Evolutionary conservation across 2,888 invertebrate species (phyloP).

Genomic region (Pseudolycoriella hygida): DNA sequence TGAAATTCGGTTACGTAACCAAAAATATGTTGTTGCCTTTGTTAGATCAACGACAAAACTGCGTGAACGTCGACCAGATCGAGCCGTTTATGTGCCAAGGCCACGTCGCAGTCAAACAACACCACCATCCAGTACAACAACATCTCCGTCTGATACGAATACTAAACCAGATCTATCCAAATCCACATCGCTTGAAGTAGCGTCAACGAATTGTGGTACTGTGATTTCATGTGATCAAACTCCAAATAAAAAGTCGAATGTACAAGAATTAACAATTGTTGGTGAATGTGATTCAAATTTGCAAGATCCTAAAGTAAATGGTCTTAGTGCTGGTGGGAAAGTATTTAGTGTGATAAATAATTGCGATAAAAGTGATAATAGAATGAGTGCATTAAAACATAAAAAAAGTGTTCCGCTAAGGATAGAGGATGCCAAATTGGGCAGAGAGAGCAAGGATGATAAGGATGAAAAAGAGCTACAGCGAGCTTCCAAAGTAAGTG

Average conservation of each 20-base stretch:
- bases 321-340: not conserved
- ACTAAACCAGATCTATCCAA: not conserved
- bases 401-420: slow-evolving; percentile 30
- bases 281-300: not conserved
- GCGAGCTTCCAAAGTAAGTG: slow-evolving; percentile 34
- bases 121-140: slow-evolving; percentile 16
- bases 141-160: not conserved
- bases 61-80: slow-evolving; percentile 48
- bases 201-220: not conserved
- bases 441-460: slow-evolving; percentile 22
- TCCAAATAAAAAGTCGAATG: not conserved
- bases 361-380: slow-evolving; percentile 18
- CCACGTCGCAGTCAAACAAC: slow-evolving; percentile 37
- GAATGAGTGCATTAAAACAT: slow-evolving; percentile 26
- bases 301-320: not conserved
- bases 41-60: slow-evolving; percentile 8
- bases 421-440: slow-evolving; percentile 29
- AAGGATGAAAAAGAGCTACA: slow-evolving; percentile 41
- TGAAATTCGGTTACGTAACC: too few relatives aligned
- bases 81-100: slow-evolving; percentile 62
- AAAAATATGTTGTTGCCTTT: too few relatives aligned
- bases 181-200: not conserved
- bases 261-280: not conserved
- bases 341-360: not conserved
- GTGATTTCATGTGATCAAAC: not conserved